These are phyloP conservation scores for Butorides virescens DNA, from an alignment of 2,113 vertebrate genomes.

Conservation along the genomic window DNA sequence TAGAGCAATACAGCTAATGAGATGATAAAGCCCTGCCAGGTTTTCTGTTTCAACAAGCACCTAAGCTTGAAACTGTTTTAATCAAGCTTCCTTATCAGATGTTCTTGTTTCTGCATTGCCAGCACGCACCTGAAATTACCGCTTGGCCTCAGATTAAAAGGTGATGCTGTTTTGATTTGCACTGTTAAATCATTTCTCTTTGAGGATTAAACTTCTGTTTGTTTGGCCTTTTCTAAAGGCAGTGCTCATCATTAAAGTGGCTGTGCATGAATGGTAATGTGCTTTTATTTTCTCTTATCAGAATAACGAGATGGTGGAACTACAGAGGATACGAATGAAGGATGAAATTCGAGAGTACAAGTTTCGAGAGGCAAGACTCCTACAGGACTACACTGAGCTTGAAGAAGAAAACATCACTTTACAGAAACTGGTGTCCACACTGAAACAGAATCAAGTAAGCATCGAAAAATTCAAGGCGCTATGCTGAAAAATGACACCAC, in stretches of 20 bases:
- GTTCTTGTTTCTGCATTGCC: not conserved
- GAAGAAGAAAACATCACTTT: conserved; percentile 98
- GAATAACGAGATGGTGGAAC: conserved; percentile 92
- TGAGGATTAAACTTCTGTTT: not conserved
- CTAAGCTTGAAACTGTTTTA: not conserved
- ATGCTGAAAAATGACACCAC: not conserved
- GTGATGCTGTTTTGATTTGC: not conserved
- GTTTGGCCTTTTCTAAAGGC: not conserved
- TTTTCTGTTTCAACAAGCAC: not conserved
- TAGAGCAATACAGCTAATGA: not conserved
- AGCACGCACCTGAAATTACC: not conserved
- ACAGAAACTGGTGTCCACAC: conserved; percentile 93
- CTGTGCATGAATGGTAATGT: not conserved
- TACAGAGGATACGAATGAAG: conserved; percentile 89
- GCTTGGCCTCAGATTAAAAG: not conserved
- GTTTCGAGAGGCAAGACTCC: conserved; percentile 87
- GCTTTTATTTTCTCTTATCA: conserved; percentile 54
- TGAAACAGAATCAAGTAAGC: conserved; percentile 94
- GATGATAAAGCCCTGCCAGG: not conserved
- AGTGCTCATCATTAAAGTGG: not conserved
- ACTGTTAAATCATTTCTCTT: not conserved
- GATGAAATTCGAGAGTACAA: conserved; percentile 95
- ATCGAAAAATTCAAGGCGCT: not conserved
- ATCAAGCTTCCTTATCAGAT: not conserved
- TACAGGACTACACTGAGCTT: conserved; percentile 96